These are phyloP conservation scores for Pilophorus perplexus DNA, from an alignment of 2,888 invertebrate species.

Conservation along the genomic window DNA sequence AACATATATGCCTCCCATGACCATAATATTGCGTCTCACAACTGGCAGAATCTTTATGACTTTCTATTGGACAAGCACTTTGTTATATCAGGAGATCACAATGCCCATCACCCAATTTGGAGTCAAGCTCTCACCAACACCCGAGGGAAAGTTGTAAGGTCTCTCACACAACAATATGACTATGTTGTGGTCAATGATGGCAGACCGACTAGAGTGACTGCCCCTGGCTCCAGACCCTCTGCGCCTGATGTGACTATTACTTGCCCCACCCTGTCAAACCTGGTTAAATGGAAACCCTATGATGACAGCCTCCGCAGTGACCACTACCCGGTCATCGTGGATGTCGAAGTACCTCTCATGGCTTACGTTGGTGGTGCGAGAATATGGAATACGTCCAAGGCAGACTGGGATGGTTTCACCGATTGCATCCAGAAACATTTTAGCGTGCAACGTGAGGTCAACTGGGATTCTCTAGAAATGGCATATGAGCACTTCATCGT, in stretches of 20 bases:
- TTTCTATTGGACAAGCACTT: background rate
- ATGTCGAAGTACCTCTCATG: background rate
- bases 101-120: no score
- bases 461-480: no score
- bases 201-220: background rate
- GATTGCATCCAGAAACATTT: background rate
- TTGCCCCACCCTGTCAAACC: background rate
- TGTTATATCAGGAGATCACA: no score
- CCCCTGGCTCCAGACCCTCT: background rate
- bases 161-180: background rate
- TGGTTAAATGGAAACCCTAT: background rate
- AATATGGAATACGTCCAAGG: background rate
- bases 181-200: background rate
- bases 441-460: background rate
- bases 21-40: no score
- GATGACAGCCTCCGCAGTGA: background rate
- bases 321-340: background rate
- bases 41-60: background rate
- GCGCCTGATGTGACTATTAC: background rate
- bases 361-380: background rate
- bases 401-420: background rate
- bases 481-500: background rate
- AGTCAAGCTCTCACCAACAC: background rate
- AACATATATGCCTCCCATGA: slow-evolving; percentile 2
- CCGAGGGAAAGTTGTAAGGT: background rate